These are phyloP conservation scores for Orbicella faveolata DNA, from an alignment of 64 coral and sea anemone species.

Conservation along the genomic window DNA sequence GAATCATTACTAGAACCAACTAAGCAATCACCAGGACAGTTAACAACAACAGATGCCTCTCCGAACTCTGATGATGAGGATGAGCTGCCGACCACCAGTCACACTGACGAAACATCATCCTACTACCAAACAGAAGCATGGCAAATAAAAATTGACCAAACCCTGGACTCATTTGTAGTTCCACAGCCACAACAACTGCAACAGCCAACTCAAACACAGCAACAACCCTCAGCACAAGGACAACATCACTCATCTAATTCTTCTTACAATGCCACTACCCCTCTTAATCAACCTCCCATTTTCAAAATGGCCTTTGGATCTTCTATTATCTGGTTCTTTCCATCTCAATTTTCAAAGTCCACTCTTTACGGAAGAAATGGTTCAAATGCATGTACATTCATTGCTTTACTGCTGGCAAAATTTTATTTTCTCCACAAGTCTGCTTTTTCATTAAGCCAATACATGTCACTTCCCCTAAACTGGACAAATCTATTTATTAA, in stretches of 20 bases:
- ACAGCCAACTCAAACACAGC: neutral
- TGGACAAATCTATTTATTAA: slow-evolving; percentile 24
- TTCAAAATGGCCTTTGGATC: slow-evolving; percentile 18
- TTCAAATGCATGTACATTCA: slow-evolving; percentile 56
- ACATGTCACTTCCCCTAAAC: neutral
- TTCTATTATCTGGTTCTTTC: slow-evolving; percentile 30
- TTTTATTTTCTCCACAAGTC: slow-evolving; percentile 5
- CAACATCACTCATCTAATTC: neutral
- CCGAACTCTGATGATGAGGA: neutral
- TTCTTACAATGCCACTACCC: neutral
- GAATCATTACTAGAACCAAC: slow-evolving; percentile 15
- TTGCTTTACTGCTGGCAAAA: slow-evolving; percentile 46
- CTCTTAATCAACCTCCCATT: neutral
- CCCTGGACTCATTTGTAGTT: slow-evolving; percentile 18
- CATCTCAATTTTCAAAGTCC: slow-evolving; percentile 37
- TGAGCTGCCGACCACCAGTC: neutral
- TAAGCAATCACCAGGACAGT: neutral
- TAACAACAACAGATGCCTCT: neutral
- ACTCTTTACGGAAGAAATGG: slow-evolving; percentile 56
- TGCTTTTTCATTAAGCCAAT: neutral
- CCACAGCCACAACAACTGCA: slow-evolving; percentile 27
- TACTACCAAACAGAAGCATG: slow-evolving; percentile 20
- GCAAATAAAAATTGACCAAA: neutral
- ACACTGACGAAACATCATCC: neutral
- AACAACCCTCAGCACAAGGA: slow-evolving; percentile 1